Evolutionary conservation across 1,140 invertebrate species (phyloP), one percentile per base, ranked within the genome.

Genomic region (Caenorhabditis briggsae): DNA sequence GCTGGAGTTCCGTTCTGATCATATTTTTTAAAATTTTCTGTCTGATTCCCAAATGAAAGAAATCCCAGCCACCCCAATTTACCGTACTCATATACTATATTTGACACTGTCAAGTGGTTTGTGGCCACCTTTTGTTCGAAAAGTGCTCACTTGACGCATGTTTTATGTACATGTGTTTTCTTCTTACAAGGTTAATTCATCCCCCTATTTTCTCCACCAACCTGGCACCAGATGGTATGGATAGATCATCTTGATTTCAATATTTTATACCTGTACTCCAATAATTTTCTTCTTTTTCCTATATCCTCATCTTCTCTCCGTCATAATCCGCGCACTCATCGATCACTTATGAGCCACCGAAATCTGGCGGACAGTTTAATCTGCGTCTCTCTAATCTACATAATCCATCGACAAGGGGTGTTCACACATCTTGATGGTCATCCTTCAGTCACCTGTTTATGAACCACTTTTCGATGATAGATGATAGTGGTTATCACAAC

Each of bases 281-380:
- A 53, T 7, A 11, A 11, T 20, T 61, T 2, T 25, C n/a, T 3
- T 23, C 59, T 33, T 20, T n/a, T 3, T 58, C 56, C 16, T 53
- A n/a, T 41, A 12, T 18, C 16, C 18, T 70, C 70, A 12, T 50
- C 2, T 46, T 50, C n/a, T 5, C 46, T 46, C 46, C 70, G n/a
- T 78, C 70, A 78, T 78, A 78, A 78, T 78, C 70, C 70, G 64
- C 64, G 64, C 70, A 50, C 70, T 78, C 70, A 78, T 78, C 70
- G 70, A 78, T 50, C 70, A 78, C 70, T 78, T 78, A 78, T 78
- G 70, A 78, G 70, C 70, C 70, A 78, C 70, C 70, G 70, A 78
- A 78, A 25, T 53, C 70, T 78, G 46, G 43, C 70, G 70, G 70
- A 78, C 70, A 50, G 70, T 78, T 61, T 8, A 53, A 33, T 78